Evolutionary conservation across 2,888 invertebrate species (phyloP).

Genomic region (Pheosia tremula): DNA sequence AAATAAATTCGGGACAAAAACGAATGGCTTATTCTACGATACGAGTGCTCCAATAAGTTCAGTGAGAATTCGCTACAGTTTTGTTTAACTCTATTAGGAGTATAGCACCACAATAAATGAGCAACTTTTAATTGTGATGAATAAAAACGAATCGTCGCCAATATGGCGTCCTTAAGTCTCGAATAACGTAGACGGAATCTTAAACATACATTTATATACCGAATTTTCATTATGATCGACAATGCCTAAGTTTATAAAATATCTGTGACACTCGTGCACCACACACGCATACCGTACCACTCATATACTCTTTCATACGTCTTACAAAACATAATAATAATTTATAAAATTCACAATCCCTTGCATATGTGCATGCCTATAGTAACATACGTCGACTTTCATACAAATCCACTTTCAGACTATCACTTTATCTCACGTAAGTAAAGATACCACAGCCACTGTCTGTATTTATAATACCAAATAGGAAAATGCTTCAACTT

Average conservation of each 20-base stretch:
- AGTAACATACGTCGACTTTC: slow-evolving; percentile 78
- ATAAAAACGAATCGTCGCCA: slow-evolving; percentile 69
- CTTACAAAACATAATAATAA: slow-evolving; percentile 80
- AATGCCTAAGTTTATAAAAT: slow-evolving; percentile 76
- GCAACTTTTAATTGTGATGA: slow-evolving; percentile 58
- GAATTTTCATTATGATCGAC: slow-evolving; percentile 70
- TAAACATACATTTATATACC: slow-evolving; percentile 69
- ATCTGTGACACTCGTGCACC: slow-evolving; percentile 63
- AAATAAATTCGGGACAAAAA: too few species aligned
- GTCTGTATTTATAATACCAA: slow-evolving; percentile 84
- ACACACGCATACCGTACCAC: slow-evolving; percentile 55
- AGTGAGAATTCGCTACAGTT: too few species aligned
- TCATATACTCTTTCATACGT: slow-evolving; percentile 63
- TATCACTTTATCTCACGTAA: slow-evolving; percentile 76
- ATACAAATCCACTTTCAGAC: slow-evolving; percentile 62
- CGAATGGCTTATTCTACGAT: too few species aligned
- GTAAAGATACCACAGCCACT: slow-evolving; percentile 85
- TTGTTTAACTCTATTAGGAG: too few species aligned
- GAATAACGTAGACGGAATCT: slow-evolving; percentile 70
- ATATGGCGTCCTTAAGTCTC: slow-evolving; percentile 79
- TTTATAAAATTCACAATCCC: slow-evolving; percentile 83
- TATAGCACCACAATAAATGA: neutral
- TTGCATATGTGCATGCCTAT: slow-evolving; percentile 83
- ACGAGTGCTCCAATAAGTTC: too few species aligned
- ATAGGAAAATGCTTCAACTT: slow-evolving; percentile 82